phyloP scores from a whole-genome alignment of 30 jellyfish, hydroid and myxozoan species.

The Aurelia aurita complex sp. Pacific region DNA sequence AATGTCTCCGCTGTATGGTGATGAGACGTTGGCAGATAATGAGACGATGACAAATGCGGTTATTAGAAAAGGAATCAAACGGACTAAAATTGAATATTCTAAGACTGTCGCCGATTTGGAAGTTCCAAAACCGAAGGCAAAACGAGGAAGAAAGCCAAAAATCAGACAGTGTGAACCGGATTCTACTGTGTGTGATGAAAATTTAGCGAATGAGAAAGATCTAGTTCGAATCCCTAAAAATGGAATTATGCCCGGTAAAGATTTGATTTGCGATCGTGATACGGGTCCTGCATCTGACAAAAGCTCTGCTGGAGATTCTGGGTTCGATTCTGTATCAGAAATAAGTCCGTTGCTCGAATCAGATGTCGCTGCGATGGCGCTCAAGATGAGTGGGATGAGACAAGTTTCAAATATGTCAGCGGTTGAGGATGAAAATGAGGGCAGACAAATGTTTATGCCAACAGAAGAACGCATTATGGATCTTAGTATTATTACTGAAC shows the following conservation, averaged over 20 bases:
- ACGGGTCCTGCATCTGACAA: constrained; percentile 69
- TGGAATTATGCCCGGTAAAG: constrained; percentile 19
- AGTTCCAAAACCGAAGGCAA: constrained; percentile 20
- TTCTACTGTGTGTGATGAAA: constrained; percentile 46
- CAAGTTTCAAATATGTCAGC: constrained; percentile 11
- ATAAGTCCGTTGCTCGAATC: constrained; percentile 60
- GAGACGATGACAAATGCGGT: neutral
- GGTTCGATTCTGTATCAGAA: constrained; percentile 64
- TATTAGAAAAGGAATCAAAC: neutral
- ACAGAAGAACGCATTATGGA: constrained; percentile 36
- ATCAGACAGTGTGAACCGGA: constrained; percentile 53
- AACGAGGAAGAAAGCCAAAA: constrained; percentile 51
- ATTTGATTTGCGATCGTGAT: constrained; percentile 27
- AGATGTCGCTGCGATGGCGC: constrained; percentile 13
- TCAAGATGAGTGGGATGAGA: constrained; percentile 10
- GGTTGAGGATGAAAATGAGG: constrained; percentile 41
- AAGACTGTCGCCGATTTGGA: neutral
- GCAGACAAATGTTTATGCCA: neutral
- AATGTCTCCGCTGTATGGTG: neutral
- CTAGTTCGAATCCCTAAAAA: constrained; percentile 15
- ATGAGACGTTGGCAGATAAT: neutral
- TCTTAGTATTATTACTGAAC: constrained; percentile 34
- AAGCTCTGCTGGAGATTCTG: constrained; percentile 66
- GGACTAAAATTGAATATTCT: neutral
- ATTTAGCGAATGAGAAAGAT: constrained; percentile 25